Evolutionary conservation across 2,113 vertebrate species (phyloP), one percentile per base, ranked within the genome.

Genomic region (Siphamia tubifer): DNA sequence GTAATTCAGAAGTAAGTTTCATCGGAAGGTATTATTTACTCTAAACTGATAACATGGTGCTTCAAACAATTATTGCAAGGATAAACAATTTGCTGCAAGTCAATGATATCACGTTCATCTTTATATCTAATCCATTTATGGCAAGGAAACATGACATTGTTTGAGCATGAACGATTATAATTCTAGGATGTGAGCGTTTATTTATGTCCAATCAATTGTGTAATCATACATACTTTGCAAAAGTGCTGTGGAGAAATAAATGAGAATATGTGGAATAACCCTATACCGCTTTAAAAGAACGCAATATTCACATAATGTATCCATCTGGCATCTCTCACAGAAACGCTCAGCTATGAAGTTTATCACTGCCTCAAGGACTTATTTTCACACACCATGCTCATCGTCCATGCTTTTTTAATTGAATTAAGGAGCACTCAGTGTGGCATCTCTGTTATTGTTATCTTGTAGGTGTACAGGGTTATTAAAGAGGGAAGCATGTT

Each of bases 401-500:
- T 66, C 40, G 47, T 81, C 68, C 72, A 81, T 66, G 74, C 55
- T 81, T 83, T 74, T 84, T 81, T 81, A 82, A 89, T 85, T 85
- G 76, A 85, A 84, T 85, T 81, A 85, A 77, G 63, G 55, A 72
- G 71, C 68, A 71, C 76, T 86, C 51, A 65, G 61, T 83, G 69
- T 68, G 81, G 61, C 75, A 69, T 79, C 70, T 69, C 68, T 64
- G 54, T 79, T 85, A 62, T 82, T 87, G 83, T 79, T 86, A 80
- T 84, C 73, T 87, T 76, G 69, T 85, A 81, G 75, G 70, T 83
- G 79, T 84, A 70, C 77, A 77, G 47, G 82, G 63, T 89, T 89
- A 88, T 84, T 85, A 83, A 86, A 82, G 62, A 75, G 75, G 53
- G 31, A 69, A 30, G 56, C 74, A 79, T 84, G 77, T 86, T 77